Conservation (phyloP, 2,888 invertebrate species). For the Baronia brevicornis region DNA sequence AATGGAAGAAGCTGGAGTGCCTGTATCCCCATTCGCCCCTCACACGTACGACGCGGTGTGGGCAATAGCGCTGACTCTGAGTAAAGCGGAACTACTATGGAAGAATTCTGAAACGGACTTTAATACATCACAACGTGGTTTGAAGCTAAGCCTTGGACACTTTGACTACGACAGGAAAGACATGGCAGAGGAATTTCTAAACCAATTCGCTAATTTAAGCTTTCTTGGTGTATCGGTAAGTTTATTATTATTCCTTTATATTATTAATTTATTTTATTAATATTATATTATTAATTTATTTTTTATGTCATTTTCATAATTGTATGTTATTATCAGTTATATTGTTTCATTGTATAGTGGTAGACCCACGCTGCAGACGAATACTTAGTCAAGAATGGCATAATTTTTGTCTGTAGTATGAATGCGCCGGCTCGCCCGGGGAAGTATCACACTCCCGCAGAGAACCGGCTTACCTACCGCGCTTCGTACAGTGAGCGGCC, state of each 20-base stretch:
- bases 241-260: conserved; percentile 25
- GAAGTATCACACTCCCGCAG: too few relatives aligned
- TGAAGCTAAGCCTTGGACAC: conserved; percentile 64
- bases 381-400: too few relatives aligned
- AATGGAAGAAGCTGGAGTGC: conserved; percentile 68
- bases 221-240: conserved; percentile 92
- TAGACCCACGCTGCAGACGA: too few relatives aligned
- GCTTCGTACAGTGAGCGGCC: too few relatives aligned
- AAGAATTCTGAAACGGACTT: conserved; percentile 42
- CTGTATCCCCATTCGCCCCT: conserved; percentile 81
- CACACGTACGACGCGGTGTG: conserved; percentile 94
- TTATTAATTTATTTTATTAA: neutral
- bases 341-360: too few relatives aligned
- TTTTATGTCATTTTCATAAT: too few relatives aligned
- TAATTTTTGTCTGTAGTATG: too few relatives aligned
- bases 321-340: too few relatives aligned
- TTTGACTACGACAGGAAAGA: conserved; percentile 85
- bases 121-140: conserved; percentile 24
- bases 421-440: too few relatives aligned
- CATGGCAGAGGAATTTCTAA: conserved; percentile 82
- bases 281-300: too few relatives aligned
- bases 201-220: conserved; percentile 81
- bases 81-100: conserved; percentile 78
- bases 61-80: conserved; percentile 88
- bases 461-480: too few relatives aligned